Evolutionary conservation across 2,113 vertebrate species (phyloP).

Genomic region (Paramisgurnus dabryanus): DNA sequence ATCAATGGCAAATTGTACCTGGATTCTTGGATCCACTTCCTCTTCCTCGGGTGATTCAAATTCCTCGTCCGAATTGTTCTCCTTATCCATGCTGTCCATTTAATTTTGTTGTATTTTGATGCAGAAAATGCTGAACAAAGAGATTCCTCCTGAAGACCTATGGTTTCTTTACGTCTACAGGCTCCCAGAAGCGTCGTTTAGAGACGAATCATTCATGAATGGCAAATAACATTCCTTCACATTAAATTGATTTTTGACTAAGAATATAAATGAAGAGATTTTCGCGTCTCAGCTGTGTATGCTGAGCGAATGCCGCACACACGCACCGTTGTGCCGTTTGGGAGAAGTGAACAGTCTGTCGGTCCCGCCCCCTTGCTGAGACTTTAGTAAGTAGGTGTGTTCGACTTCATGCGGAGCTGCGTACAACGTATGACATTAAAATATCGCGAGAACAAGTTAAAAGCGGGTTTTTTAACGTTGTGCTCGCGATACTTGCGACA

Average conservation of each 20-base stretch:
- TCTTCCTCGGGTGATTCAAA: constrained; percentile 75
- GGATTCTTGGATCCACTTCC: constrained; percentile 92
- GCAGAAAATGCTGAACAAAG: background rate
- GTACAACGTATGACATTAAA: too few relatives aligned
- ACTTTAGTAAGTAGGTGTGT: too few relatives aligned
- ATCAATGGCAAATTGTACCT: constrained; percentile 70
- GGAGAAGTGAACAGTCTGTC: background rate
- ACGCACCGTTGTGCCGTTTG: background rate
- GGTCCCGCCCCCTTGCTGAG: constrained; percentile 8
- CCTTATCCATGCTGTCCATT: constrained; percentile 70
- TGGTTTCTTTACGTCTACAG: background rate
- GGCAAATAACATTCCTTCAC: background rate
- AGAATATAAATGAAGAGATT: background rate
- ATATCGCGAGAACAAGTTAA: too few relatives aligned
- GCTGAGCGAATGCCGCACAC: background rate
- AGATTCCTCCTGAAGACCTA: background rate
- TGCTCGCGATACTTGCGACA: too few relatives aligned
- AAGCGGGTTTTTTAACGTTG: too few relatives aligned
- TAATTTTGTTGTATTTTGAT: background rate
- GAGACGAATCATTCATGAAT: background rate
- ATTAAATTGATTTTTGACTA: background rate
- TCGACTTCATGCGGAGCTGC: too few relatives aligned
- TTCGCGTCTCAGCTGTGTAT: background rate
- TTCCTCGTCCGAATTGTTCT: constrained; percentile 71
- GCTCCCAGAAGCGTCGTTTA: background rate